These are phyloP conservation scores for Paramormyrops hopkinsi DNA, from an alignment of 2,797 vertebrate species.

Conservation along the genomic window DNA sequence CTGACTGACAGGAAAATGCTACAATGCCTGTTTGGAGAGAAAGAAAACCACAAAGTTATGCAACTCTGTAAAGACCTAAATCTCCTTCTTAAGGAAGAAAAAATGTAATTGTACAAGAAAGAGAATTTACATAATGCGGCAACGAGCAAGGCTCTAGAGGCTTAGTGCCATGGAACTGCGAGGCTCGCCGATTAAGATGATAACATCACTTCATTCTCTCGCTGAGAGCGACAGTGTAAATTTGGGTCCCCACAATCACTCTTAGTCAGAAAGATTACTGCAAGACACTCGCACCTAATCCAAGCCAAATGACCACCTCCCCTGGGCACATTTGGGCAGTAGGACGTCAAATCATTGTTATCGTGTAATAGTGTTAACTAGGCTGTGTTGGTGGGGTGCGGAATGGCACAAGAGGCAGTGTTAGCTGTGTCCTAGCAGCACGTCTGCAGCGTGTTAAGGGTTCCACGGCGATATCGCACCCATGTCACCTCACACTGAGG, in stretches of 20 bases:
- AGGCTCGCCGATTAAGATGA: conserved; percentile 15
- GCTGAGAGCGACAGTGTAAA: conserved; percentile 6
- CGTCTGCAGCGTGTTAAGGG: not conserved
- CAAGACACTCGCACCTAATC: conserved; percentile 21
- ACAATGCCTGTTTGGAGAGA: not conserved
- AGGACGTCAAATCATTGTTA: not conserved
- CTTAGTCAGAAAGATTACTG: conserved; percentile 16
- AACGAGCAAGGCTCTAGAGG: conserved; percentile 9
- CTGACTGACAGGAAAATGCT: not conserved
- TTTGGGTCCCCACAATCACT: conserved; percentile 19
- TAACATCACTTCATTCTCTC: conserved; percentile 23
- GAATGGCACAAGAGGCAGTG: not conserved
- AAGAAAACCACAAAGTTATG: not conserved
- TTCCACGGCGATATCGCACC: not conserved
- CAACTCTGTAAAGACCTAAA: not conserved
- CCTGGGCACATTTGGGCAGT: not conserved
- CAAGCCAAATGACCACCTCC: conserved; percentile 25
- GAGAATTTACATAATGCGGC: conserved; percentile 19
- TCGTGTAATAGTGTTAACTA: not conserved
- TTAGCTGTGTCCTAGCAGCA: not conserved
- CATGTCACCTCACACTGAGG: not conserved
- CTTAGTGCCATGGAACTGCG: not conserved
- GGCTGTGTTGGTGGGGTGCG: not conserved
- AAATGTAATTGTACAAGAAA: conserved; percentile 18
- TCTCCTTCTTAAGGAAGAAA: not conserved